Percentiles rank a stretch among this genome's conserved stretches.
phyloP scores from a whole-genome alignment of 2,888 invertebrate genomes.

The Gortyna flavago region DNA sequence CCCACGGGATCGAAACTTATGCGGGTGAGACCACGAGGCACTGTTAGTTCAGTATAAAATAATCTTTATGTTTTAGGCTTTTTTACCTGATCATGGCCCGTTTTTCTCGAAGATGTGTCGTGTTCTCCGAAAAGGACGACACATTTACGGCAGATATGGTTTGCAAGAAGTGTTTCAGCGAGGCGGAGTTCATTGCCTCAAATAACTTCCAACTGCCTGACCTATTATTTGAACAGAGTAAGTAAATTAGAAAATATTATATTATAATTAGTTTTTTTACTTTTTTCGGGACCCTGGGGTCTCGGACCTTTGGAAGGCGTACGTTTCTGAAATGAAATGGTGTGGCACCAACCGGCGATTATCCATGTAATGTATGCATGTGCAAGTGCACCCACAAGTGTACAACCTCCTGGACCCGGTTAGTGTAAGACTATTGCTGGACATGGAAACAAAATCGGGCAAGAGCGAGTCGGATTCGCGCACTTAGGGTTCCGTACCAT shows the following conservation, averaged over 20 bases:
- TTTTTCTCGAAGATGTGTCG: slow-evolving; percentile 68
- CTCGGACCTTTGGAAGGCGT: neutral
- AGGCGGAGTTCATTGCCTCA: slow-evolving; percentile 70
- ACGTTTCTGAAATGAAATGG: neutral
- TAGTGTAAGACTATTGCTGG: neutral
- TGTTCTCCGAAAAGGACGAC: slow-evolving; percentile 70
- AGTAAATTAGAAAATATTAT: slow-evolving; percentile 49
- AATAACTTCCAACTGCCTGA: slow-evolving; percentile 68
- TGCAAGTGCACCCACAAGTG: neutral
- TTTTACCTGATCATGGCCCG: slow-evolving; percentile 64
- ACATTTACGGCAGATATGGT: slow-evolving; percentile 50
- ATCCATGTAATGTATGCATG: neutral
- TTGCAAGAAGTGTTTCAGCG: slow-evolving; percentile 69
- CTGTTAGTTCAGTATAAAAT: neutral
- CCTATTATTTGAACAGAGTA: slow-evolving; percentile 79
- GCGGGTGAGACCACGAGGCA: no score
- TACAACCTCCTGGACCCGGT: neutral
- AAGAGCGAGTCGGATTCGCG: no score
- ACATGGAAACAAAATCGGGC: neutral
- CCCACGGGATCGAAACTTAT: no score
- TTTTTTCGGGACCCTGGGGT: neutral
- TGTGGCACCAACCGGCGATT: neutral
- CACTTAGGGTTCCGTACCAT: no score
- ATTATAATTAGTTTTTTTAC: neutral
- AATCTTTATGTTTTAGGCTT: slow-evolving; percentile 59